These are phyloP conservation scores for Odobenus rosmarus DNA, from an alignment of 2,113 vertebrate species.

Conservation along the genomic window DNA sequence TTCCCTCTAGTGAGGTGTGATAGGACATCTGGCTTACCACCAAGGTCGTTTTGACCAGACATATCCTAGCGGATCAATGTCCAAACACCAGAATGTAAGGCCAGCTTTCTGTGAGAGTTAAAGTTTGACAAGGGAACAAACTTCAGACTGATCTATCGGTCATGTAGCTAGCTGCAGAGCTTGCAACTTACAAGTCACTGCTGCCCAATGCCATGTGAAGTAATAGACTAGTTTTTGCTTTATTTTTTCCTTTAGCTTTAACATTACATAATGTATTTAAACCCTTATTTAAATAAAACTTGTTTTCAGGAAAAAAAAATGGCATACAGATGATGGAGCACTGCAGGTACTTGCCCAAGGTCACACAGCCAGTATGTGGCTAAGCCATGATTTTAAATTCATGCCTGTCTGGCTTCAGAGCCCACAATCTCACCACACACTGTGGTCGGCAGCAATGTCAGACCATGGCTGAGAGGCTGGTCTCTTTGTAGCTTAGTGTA, in stretches of 20 bases:
- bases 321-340: background rate
- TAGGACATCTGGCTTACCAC: background rate
- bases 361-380: background rate
- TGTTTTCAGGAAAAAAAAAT: background rate
- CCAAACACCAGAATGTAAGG: background rate
- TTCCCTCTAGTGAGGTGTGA: background rate
- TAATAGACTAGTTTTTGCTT: background rate
- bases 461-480: background rate
- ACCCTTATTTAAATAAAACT: background rate
- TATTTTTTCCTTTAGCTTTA: background rate
- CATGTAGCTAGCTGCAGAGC: background rate
- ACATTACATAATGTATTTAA: background rate
- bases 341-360: no score
- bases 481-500: background rate
- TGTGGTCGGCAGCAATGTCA: background rate
- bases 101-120: background rate
- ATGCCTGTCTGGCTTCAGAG: background rate
- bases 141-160: background rate
- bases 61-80: background rate
- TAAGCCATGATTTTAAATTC: background rate
- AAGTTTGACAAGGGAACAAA: background rate
- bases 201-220: background rate
- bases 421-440: background rate
- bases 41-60: background rate
- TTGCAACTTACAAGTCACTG: background rate